Evolutionary conservation across 1,140 invertebrate genomes (phyloP).

Genomic region (Eulimnadia texana): DNA sequence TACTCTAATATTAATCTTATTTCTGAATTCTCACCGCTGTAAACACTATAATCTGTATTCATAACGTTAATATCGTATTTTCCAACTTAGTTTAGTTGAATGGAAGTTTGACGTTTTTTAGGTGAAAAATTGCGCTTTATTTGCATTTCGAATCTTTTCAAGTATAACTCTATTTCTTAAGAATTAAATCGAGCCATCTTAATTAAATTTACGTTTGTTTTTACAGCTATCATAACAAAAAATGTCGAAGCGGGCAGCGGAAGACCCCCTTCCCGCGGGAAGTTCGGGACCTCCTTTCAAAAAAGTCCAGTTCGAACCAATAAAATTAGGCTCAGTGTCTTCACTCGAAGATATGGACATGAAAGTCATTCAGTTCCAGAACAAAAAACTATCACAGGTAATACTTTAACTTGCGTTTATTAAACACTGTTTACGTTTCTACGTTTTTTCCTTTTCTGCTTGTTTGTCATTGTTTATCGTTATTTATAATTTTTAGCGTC

Average conservation of each 20-base stretch:
- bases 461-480: conserved; percentile 14
- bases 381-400: conserved; percentile 88
- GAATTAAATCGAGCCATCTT: too few relatives aligned
- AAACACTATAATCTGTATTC: too few relatives aligned
- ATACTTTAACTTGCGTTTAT: conserved; percentile 11
- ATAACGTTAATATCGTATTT: too few relatives aligned
- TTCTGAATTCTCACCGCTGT: too few relatives aligned
- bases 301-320: conserved; percentile 86
- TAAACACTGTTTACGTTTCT: not conserved
- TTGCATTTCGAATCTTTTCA: too few relatives aligned
- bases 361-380: conserved; percentile 91
- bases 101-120: too few relatives aligned
- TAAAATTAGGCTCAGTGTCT: conserved; percentile 79
- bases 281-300: conserved; percentile 38
- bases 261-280: conserved; percentile 17
- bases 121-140: too few relatives aligned
- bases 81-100: too few relatives aligned
- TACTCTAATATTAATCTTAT: too few relatives aligned
- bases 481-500: conserved; percentile 38
- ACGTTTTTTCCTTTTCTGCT: not conserved
- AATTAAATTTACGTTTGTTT: too few relatives aligned
- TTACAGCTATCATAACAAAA: too few relatives aligned
- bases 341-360: conserved; percentile 94
- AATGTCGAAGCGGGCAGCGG: conserved; percentile 13
- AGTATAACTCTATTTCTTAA: too few relatives aligned